Evolutionary conservation across 1,140 invertebrate genomes (phyloP).

Genomic region (Habropoda laboriosa): DNA sequence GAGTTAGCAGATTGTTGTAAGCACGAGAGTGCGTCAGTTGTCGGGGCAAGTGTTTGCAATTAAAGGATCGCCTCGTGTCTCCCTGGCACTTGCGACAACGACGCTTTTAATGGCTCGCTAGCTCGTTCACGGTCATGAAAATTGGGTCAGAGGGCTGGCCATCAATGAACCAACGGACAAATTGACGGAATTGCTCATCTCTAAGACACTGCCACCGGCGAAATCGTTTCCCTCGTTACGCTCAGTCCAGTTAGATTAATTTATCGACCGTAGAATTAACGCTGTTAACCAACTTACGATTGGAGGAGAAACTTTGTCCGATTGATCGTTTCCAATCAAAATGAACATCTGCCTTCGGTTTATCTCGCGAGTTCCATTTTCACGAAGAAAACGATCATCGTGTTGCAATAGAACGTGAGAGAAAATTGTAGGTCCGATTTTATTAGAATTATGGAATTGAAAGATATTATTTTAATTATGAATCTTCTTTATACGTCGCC

Average conservation of each 20-base stretch:
- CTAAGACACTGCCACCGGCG: neutral
- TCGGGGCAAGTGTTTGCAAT: conserved; percentile 44
- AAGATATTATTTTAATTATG: too few species aligned
- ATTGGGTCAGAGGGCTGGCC: conserved; percentile 58
- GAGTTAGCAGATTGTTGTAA: neutral
- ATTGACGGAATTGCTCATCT: conserved; percentile 52
- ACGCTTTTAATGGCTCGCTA: conserved; percentile 47
- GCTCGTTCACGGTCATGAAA: conserved; percentile 61
- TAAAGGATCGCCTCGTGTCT: conserved; percentile 51
- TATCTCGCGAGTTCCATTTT: too few species aligned
- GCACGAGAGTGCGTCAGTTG: neutral
- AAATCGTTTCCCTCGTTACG: conserved; percentile 42
- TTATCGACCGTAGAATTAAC: conserved; percentile 26
- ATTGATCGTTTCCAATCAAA: neutral
- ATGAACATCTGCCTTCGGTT: neutral
- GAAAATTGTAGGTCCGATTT: too few species aligned
- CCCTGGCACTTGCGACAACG: conserved; percentile 26
- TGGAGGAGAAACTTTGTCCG: neutral
- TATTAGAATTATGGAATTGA: too few species aligned
- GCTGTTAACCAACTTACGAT: conserved; percentile 8
- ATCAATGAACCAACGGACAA: conserved; percentile 42
- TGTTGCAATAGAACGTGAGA: too few species aligned
- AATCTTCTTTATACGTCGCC: too few species aligned
- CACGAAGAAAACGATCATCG: too few species aligned
- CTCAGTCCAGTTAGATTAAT: conserved; percentile 15